These are phyloP conservation scores for Meta bourneti DNA, from an alignment of 2,888 invertebrate genomes.

Conservation along the genomic window DNA sequence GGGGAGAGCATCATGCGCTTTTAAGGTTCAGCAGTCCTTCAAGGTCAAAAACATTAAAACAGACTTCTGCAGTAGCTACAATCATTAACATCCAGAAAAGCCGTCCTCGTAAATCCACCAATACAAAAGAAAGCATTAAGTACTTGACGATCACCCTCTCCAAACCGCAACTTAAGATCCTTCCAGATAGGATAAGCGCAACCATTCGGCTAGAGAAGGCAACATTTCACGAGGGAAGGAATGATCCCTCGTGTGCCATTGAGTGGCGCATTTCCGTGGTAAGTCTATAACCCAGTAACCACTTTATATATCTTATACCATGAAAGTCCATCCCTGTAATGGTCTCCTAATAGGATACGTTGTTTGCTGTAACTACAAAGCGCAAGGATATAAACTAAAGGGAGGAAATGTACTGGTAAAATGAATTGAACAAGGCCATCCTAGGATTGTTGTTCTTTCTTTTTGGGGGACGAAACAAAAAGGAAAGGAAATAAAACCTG, in stretches of 20 bases:
- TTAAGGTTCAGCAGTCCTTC: too few relatives aligned
- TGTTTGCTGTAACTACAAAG: constrained; percentile 51
- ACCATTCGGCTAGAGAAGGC: neutral
- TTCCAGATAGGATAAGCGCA: neutral
- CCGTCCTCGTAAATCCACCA: neutral
- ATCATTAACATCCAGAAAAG: too few relatives aligned
- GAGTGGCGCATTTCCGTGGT: constrained; percentile 3
- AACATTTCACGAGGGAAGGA: neutral
- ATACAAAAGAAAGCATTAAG: neutral
- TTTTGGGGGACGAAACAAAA: neutral
- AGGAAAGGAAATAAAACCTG: constrained; percentile 28
- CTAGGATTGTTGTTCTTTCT: constrained; percentile 20
- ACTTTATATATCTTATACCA: constrained; percentile 36
- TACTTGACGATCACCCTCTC: neutral
- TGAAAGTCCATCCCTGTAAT: constrained; percentile 54
- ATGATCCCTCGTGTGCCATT: constrained; percentile 17
- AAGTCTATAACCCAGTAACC: constrained; percentile 43
- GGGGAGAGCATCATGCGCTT: too few relatives aligned
- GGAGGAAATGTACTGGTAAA: constrained; percentile 35
- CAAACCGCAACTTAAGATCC: neutral
- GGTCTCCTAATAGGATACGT: constrained; percentile 35
- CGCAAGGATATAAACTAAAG: constrained; percentile 41
- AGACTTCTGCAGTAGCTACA: too few relatives aligned
- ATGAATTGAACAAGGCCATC: constrained; percentile 27
- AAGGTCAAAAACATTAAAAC: too few relatives aligned